Evolutionary conservation across 2,888 invertebrate genomes (phyloP).

Genomic region (Clepsis dumicolana): DNA sequence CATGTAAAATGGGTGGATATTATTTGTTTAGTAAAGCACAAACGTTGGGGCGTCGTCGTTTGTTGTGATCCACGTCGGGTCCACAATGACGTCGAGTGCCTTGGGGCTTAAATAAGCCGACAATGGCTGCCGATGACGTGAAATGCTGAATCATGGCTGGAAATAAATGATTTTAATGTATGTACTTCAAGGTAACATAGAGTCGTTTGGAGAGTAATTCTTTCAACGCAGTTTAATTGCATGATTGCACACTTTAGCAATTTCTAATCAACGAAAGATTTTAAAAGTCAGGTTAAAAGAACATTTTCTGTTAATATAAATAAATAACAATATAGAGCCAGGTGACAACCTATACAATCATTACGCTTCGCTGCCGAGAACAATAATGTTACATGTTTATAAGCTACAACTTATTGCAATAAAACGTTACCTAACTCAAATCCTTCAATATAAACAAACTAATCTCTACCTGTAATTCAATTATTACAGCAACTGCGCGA

Average conservation of each 20-base stretch:
- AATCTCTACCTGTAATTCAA: not conserved
- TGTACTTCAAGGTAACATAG: too few relatives aligned
- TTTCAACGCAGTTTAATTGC: too few relatives aligned
- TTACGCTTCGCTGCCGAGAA: too few relatives aligned
- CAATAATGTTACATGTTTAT: too few relatives aligned
- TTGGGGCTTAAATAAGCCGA: conserved; percentile 38
- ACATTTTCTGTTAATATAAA: too few relatives aligned
- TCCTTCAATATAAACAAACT: not conserved
- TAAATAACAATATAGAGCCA: too few relatives aligned
- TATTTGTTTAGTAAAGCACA: conserved; percentile 66
- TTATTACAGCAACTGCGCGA: not conserved
- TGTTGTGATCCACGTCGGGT: conserved; percentile 52
- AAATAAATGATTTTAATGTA: conserved; percentile 21
- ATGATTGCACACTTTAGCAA: too few relatives aligned
- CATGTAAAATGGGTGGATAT: conserved; percentile 62
- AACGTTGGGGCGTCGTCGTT: conserved; percentile 51
- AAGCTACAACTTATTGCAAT: too few relatives aligned
- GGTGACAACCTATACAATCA: too few relatives aligned
- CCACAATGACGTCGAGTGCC: conserved; percentile 48
- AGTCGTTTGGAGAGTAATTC: too few relatives aligned
- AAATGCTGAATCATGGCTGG: conserved; percentile 27
- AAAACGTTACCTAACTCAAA: not conserved
- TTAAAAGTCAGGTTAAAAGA: too few relatives aligned
- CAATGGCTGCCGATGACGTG: conserved; percentile 36
- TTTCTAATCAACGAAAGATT: too few relatives aligned